Evolutionary conservation across 2,797 vertebrate genomes (phyloP).

Genomic region (Sitta carolinensis): DNA sequence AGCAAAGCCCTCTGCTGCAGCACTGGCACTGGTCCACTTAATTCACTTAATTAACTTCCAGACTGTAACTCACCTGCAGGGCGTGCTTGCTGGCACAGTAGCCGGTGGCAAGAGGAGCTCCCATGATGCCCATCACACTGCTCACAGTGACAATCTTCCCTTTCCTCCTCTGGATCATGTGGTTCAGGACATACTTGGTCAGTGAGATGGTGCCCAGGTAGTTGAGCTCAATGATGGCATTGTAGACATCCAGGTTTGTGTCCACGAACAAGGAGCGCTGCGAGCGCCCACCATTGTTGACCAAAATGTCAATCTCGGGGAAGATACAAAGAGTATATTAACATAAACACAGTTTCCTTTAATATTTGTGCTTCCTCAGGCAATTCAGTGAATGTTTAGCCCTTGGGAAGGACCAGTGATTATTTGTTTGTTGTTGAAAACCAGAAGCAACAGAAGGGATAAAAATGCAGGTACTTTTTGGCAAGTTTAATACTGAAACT

Average conservation of each 20-base stretch:
- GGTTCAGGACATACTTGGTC: constrained; percentile 88
- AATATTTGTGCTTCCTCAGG: background rate
- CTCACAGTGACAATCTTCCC: constrained; percentile 89
- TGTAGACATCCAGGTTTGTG: constrained; percentile 84
- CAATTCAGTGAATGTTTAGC: background rate
- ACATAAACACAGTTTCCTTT: background rate
- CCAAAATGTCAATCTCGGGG: constrained; percentile 87
- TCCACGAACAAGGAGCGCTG: constrained; percentile 88
- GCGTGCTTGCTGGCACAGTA: constrained; percentile 95
- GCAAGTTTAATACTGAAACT: background rate
- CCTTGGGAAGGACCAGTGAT: background rate
- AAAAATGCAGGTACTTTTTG: background rate
- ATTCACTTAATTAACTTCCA: background rate
- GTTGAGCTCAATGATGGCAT: constrained; percentile 89
- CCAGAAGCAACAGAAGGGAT: background rate
- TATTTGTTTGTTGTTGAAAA: background rate
- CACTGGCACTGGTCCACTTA: background rate
- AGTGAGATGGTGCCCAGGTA: constrained; percentile 91
- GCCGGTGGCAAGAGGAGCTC: constrained; percentile 82
- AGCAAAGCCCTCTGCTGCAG: background rate
- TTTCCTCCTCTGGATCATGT: constrained; percentile 84
- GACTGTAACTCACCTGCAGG: constrained; percentile 80
- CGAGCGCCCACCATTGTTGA: constrained; percentile 90
- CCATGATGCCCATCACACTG: constrained; percentile 84
- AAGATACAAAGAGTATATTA: background rate